Percentiles rank a stretch among this genome's conserved stretches.
Conservation (phyloP, 2,113 vertebrate genomes). For the Eretmodus cyanostictus region DNA sequence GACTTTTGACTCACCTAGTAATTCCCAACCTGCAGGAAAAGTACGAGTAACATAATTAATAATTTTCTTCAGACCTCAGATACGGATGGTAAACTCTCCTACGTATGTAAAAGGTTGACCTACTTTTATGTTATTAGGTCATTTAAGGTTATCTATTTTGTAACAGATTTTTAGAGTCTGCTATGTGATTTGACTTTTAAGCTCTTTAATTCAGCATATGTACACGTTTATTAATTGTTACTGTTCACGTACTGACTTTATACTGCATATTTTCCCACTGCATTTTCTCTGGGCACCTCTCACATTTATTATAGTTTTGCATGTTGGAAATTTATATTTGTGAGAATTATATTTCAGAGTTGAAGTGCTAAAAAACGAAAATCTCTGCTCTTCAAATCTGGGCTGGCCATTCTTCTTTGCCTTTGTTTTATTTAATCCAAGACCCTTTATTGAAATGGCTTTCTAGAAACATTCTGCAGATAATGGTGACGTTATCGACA, state of each 20-base stretch:
- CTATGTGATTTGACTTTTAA: neutral
- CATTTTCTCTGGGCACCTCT: neutral
- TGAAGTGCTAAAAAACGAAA: neutral
- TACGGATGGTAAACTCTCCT: neutral
- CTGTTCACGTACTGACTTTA: neutral
- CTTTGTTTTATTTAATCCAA: neutral
- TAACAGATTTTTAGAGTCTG: neutral
- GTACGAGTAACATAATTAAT: neutral
- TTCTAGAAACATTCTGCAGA: neutral
- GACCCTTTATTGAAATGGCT: neutral
- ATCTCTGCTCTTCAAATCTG: neutral
- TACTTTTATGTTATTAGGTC: neutral
- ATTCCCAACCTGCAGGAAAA: conserved; percentile 9
- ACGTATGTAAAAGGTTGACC: neutral
- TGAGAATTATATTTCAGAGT: neutral
- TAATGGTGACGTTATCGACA: neutral
- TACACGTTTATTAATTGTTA: neutral
- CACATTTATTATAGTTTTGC: neutral
- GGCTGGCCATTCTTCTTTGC: neutral
- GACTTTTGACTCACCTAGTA: conserved; percentile 28
- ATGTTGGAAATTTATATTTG: neutral
- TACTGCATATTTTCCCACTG: neutral
- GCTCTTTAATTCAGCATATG: neutral
- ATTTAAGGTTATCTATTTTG: neutral
- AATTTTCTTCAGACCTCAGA: neutral